Conservation (phyloP, 2,797 vertebrate genomes). For the Coreius guichenoti region DNA sequence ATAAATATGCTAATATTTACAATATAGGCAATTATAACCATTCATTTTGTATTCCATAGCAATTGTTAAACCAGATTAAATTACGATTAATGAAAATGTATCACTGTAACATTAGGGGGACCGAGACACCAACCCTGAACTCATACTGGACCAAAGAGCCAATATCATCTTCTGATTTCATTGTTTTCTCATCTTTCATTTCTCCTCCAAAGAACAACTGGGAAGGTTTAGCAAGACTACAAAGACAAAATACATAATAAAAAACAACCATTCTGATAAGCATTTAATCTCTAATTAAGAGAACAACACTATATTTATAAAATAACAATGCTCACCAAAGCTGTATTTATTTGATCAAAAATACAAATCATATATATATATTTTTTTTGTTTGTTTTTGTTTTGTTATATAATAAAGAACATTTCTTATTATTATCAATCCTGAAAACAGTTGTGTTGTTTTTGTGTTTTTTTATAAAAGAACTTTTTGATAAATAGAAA, state of each 20-base stretch:
- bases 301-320: too few species aligned
- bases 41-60: neutral
- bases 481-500: neutral
- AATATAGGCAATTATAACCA: neutral
- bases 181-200: slow-evolving; percentile 79
- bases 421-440: neutral
- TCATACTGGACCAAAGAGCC: slow-evolving; percentile 86
- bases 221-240: slow-evolving; percentile 86
- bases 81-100: neutral
- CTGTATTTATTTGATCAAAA: neutral
- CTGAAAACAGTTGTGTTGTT: neutral
- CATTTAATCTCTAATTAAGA: too few species aligned
- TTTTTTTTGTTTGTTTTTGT: too few species aligned
- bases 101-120: neutral
- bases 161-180: slow-evolving; percentile 84
- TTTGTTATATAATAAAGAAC: neutral
- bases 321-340: too few species aligned
- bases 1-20: neutral
- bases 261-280: neutral
- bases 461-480: neutral
- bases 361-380: neutral
- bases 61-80: neutral
- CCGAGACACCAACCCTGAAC: slow-evolving; percentile 79
- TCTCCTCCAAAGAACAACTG: slow-evolving; percentile 86
- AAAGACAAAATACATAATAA: slow-evolving; percentile 41